Evolutionary conservation across 2,113 vertebrate species (phyloP).

Genomic region (Centrocercus urophasianus): DNA sequence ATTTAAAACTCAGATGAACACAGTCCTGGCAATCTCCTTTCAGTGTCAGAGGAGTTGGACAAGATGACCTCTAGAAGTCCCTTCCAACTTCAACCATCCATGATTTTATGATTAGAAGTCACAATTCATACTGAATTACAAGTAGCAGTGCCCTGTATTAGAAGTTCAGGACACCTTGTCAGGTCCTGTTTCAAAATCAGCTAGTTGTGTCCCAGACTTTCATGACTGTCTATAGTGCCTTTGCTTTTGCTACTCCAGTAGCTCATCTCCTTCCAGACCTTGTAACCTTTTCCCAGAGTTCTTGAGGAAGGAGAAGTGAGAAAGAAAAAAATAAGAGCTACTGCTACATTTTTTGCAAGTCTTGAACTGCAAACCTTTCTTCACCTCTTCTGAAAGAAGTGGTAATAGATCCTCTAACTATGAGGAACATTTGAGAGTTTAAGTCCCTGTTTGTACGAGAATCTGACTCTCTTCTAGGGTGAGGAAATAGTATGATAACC

Average conservation of each 20-base stretch:
- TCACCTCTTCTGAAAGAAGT: not conserved
- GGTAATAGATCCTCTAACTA: not conserved
- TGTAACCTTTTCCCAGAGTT: not conserved
- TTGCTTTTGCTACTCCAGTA: not conserved
- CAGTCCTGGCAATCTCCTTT: not conserved
- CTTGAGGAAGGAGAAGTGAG: not conserved
- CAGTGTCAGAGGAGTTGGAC: not conserved
- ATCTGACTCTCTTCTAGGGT: not conserved
- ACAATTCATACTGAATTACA: not conserved
- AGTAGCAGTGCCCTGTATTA: not conserved
- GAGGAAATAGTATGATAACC: not conserved
- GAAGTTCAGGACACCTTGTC: not conserved
- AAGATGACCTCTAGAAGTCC: not conserved
- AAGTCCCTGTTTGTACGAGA: not conserved
- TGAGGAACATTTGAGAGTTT: not conserved
- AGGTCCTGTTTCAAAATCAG: not conserved
- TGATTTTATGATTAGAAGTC: not conserved
- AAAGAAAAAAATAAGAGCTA: not conserved
- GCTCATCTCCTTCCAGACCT: not conserved
- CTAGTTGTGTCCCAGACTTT: not conserved
- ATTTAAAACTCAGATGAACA: not conserved
- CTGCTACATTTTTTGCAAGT: not conserved
- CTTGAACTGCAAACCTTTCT: not conserved
- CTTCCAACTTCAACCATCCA: not conserved
- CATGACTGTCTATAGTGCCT: not conserved